phyloP scores from a whole-genome alignment of 2,797 vertebrate genomes.

The Petrocephalus schoutedeni region DNA sequence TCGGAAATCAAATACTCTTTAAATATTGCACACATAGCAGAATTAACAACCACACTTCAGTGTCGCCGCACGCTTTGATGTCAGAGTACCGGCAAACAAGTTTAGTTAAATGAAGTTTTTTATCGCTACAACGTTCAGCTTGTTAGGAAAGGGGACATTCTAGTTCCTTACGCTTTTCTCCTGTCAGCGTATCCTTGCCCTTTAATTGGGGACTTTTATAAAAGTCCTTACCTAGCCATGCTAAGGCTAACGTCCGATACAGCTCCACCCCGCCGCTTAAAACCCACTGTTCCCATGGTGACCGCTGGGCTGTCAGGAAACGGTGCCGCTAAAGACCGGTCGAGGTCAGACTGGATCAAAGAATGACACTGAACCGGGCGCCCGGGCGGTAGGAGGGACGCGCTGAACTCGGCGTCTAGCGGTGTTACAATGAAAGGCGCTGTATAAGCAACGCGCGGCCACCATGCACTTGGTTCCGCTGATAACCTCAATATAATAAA shows the following conservation, averaged over 20 bases:
- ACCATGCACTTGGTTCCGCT: neutral
- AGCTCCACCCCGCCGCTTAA: neutral
- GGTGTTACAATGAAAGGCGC: neutral
- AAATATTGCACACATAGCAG: neutral
- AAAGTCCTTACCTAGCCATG: neutral
- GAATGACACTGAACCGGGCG: neutral
- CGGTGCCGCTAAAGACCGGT: neutral
- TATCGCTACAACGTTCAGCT: neutral
- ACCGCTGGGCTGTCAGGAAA: neutral
- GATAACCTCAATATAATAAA: neutral
- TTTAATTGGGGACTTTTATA: neutral
- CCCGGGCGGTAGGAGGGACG: neutral
- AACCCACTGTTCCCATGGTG: neutral
- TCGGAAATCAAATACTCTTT: neutral
- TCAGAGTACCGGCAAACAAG: neutral
- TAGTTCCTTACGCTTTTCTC: neutral
- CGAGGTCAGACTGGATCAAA: neutral
- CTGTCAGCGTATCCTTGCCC: neutral
- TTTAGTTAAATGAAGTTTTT: neutral
- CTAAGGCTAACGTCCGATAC: neutral
- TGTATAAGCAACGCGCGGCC: neutral
- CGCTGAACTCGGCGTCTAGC: neutral
- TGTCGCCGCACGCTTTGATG: neutral
- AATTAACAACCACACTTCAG: neutral
- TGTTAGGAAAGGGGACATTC: neutral